Evolutionary conservation across 2,113 vertebrate species (phyloP).

Genomic region (Brachyistius frenatus): DNA sequence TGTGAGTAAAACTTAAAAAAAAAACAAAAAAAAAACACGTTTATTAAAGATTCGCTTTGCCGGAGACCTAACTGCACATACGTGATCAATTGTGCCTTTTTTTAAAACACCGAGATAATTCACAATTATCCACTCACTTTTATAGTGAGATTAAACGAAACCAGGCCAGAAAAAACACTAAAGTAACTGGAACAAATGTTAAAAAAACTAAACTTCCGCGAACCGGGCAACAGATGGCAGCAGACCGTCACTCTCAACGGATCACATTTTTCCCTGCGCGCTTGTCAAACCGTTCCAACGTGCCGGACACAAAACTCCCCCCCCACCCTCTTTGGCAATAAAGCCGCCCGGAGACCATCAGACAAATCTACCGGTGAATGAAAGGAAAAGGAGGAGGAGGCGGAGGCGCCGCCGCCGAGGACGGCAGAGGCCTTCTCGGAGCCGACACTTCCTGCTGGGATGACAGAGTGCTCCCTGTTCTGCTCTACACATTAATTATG

Average conservation of each 20-base stretch:
- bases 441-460: constrained; percentile 69
- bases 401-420: constrained; percentile 24
- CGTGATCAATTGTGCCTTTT: too few species aligned
- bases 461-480: constrained; percentile 77
- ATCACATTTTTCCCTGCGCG: background rate
- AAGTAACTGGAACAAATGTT: background rate
- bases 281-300: constrained; percentile 5
- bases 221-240: constrained; percentile 31
- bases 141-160: too few species aligned
- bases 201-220: background rate
- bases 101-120: too few species aligned
- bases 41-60: too few species aligned
- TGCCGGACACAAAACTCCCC: background rate
- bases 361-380: constrained; percentile 70
- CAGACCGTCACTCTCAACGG: background rate
- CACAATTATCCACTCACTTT: too few species aligned
- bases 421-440: constrained; percentile 55
- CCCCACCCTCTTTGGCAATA: constrained; percentile 27
- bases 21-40: too few species aligned
- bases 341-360: constrained; percentile 41
- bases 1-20: too few species aligned
- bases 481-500: constrained; percentile 82
- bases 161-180: too few species aligned
- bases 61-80: too few species aligned
- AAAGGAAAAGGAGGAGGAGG: constrained; percentile 46